Evolutionary conservation across 2,888 invertebrate species (phyloP).

Genomic region (Toxonevra muliebris): DNA sequence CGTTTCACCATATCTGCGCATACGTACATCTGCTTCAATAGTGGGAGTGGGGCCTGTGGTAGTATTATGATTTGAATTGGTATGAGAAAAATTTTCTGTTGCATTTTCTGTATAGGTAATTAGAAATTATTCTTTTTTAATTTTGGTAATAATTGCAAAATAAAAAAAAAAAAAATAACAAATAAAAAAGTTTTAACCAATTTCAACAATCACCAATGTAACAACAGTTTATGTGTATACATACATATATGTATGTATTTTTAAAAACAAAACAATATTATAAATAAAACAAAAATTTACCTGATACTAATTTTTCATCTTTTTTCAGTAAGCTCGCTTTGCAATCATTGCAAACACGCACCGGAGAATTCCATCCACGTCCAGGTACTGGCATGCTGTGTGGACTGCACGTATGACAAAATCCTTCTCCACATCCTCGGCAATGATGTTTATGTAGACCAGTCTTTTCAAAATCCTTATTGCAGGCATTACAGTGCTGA

Average conservation of each 20-base stretch:
- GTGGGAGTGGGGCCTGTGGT: conserved; percentile 51
- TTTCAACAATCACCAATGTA: no score
- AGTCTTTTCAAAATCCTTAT: conserved; percentile 67
- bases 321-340: conserved; percentile 59
- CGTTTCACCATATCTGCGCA: conserved; percentile 75
- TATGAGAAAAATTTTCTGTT: conserved; percentile 45
- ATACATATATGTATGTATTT: neutral
- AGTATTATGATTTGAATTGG: conserved; percentile 49
- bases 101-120: conserved; percentile 39
- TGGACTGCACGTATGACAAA: conserved; percentile 78
- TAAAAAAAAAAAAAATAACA: neutral
- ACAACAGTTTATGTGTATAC: neutral
- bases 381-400: conserved; percentile 74
- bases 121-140: no score
- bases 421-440: conserved; percentile 81
- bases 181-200: neutral
- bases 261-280: neutral
- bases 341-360: conserved; percentile 79
- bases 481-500: conserved; percentile 75
- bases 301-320: conserved; percentile 49
- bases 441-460: conserved; percentile 78
- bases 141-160: neutral
- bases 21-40: conserved; percentile 69
- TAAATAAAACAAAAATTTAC: conserved; percentile 43
- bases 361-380: conserved; percentile 75